Base-by-base conservation (phyloP, 2,113 vertebrate species). In the Cynocephalus volans region DNA sequence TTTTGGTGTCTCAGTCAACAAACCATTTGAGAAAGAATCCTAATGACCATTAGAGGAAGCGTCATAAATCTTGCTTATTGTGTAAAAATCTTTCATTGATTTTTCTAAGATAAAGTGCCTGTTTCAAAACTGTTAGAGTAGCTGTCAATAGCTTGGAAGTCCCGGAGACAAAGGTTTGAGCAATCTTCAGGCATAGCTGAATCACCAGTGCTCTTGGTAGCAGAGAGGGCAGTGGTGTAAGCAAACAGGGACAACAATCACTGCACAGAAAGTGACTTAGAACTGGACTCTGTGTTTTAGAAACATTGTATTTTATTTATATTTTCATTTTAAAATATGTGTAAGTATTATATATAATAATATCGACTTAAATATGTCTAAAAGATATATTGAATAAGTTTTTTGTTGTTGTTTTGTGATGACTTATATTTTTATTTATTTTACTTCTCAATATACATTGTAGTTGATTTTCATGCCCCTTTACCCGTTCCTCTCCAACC, bases 51-150 rank as follows among this genome's bases (percentile, higher is more conserved):
- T 80, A 67, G 54, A 70, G n/a, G 65, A 80, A 76, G 48, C 33
- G 56, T n/a, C 12, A 75, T 84, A 89, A 80, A 96, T 80, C 77
- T 70, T 88, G n/a, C 26, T 77, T 90, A 69, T 85, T 79, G 18
- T 83, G 79, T 95, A 73, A 97, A 96, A 90, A 70, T 6, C 24
- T 93, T 65, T 41, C 50, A 91, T 65, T 91, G 85, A 92, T 92
- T 95, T 96, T 87, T 69, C 80, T 90, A 95, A 97, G 86, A 95
- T 90, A 72, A 93, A 86, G 52, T 60, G 3, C 60, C 33, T 58
- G 50, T 88, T 97, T 91, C 77, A 79, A 91, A 81, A 88, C 45
- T 72, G 91, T 54, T 48, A 58, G 60, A 87, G 41, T 72, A 50
- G 48, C 1, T 58, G 36, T 96, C 62, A 67, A 12, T 33, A 58